Base-by-base conservation (phyloP, 1,140 invertebrate species). In the Pogonomyrmex barbatus region DNA sequence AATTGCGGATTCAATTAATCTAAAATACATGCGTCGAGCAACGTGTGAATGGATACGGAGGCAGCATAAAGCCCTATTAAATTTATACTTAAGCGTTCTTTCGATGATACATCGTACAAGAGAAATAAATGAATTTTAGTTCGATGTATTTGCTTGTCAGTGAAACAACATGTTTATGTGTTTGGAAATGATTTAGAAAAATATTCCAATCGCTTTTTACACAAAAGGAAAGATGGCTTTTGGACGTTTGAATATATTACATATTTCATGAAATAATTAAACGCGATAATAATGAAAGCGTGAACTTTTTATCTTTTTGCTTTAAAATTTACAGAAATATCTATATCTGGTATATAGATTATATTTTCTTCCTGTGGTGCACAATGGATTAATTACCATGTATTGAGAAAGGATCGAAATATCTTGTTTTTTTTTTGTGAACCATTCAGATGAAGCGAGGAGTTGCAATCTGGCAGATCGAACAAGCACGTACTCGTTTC, bases 401-500 rank as follows among this genome's bases (percentile, higher is more conserved):
- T 9, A 54, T 54, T 30, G 42, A 14, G 9, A 9, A 67, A 54
- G 33, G 6, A 14, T 24, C 9, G 17, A 42, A 70, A 14, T 42
- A 68, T 71, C 12, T 50, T 73, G 65, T 71, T 81, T 70, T 79
- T 81, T 70, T 79, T 68, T 36, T 1, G 1, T 14, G 17, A 17
- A 60, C 3, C 45, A n/a, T 82, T 4, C 65, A 39, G 12, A 42
- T 36, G 54, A 39, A 62, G 14, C 36, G 36, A 65, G 58, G 4
- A 52, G n/a, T 30, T 36, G 68, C 54, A 62, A 76, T 78, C 67
- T 70, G 45, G 50, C 30, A 90, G 62, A 88, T 86, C 42, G 50
- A 73, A 73, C 88, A 82, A 56, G 86, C 62, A 56, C 78, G 14
- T 33, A 33, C 58, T 39, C 85, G 60, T 77, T 89, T 91, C 86